Base-by-base conservation (phyloP, 2,888 invertebrate genomes). In the Cerastis leucographa region DNA sequence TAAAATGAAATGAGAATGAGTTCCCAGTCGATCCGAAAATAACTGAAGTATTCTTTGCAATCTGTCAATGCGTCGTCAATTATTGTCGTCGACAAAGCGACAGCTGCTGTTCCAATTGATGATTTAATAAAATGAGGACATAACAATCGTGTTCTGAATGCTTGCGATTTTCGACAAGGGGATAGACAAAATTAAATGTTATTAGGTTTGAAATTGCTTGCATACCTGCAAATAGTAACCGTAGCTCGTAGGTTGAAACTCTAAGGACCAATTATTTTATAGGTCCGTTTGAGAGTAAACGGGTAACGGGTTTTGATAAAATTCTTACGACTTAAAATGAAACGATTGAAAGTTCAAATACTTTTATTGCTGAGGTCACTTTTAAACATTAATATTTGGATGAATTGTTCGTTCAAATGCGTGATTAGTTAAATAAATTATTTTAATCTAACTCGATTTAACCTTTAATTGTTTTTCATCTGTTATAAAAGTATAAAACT, bases 31-130 rank as follows among this genome's bases (percentile, higher is more conserved):
- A 74, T 51, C 56, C 46, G 19, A 54, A 74, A 62, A 74, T 73
- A 64, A 80, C 42, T 74, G 71, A 44, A 87, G 81, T 17, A 40
- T 81, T 74, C 87, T 84, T 73, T 7, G 35, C 12, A 40, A 25
- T 42, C 71, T 84, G 80, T 78, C 85, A 73, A 46, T 69, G 46
- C n/a, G 75, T 44, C 74, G 76, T 76, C 80, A 76, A 76, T 68
- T 54, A n/a, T 59, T 86, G 75, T 73, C 65, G 17, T 9, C 64
- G 78, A 73, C 73, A 74, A 83, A 83, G 86, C 62, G 22, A n/a
- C 69, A 25, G 46, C 49, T 56, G 46, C 49, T 56, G 76, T 7
- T 49, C 19, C 12, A 69, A 76, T 66, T 66, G 70, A 71, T 46
- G 81, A 49, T 71, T 71, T 66, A 71, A 71, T 82, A 69, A 81